phyloP scores from a whole-genome alignment of 2,113 vertebrate species.

The Cathartes aura region DNA sequence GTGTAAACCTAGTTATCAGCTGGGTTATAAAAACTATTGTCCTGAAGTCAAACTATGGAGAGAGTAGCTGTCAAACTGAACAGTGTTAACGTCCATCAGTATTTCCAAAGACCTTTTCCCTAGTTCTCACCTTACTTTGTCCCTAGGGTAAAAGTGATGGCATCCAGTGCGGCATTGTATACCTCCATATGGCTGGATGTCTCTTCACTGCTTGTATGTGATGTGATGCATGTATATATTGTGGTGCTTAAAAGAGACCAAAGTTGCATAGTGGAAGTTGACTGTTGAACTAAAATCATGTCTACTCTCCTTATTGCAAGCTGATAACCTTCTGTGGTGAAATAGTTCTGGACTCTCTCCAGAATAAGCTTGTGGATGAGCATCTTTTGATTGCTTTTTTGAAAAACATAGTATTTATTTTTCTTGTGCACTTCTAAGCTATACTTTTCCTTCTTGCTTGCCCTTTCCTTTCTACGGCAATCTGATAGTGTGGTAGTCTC shows the following conservation, averaged over 20 bases:
- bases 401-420: not conserved
- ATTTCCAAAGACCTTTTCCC: not conserved
- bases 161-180: not conserved
- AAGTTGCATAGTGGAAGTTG: not conserved
- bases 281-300: not conserved
- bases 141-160: not conserved
- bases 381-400: not conserved
- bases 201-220: not conserved
- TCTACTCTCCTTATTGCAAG: not conserved
- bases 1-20: not conserved
- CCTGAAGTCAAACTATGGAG: not conserved
- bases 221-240: not conserved
- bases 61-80: not conserved
- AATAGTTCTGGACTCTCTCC: not conserved
- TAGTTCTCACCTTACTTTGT: not conserved
- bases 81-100: not conserved
- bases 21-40: not conserved
- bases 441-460: not conserved
- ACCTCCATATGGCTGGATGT: not conserved
- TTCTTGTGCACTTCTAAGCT: not conserved
- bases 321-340: not conserved
- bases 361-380: not conserved
- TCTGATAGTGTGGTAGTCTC: not conserved
- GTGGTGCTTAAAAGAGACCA: not conserved
- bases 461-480: not conserved